Base-by-base conservation (phyloP, 2,888 invertebrate genomes). In the Mayetiola destructor region DNA sequence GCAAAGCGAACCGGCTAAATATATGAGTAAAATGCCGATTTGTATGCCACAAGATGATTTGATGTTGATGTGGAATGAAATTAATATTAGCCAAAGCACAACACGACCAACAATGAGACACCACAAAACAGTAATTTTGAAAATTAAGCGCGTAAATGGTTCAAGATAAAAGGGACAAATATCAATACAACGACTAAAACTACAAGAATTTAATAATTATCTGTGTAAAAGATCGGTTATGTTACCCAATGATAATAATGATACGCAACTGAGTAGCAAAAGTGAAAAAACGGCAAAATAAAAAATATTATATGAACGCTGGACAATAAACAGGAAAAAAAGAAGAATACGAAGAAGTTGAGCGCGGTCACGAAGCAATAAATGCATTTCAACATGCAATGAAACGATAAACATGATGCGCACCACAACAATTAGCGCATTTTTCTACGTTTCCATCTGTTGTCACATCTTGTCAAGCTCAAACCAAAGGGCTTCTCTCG, bases 351-450 rank as follows among this genome's bases (percentile, higher is more conserved):
- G n/a, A n/a, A n/a, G n/a, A n/a, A n/a, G n/a, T n/a, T n/a, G n/a
- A n/a, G n/a, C n/a, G n/a, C n/a, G n/a, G n/a, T n/a, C n/a, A n/a
- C n/a, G n/a, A n/a, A n/a, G n/a, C 29, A 27, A 48, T 48, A 48
- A 48, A 48, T 48, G 27, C 48, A 23, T n/a, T 42, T 48, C n/a
- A n/a, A 27, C 29, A 48, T 48, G 14, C 23, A 48, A 27, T 48
- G 27, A 48, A 48, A 27, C 48, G 27, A 42, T 42, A 42, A 23
- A 21, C 37, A 42, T 23, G 42, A 21, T 48, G 48, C 29, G 48
- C 29, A 48, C 48, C 27, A 48, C 48, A 48, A 48, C 48, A 48
- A 48, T 48, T 48, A 48, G 48, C 29, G 27, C 6, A 48, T 48
- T 48, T 48, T 48, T 48, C n/a, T 53, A 16, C 53, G 30, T 53